A percentile compares a stretch with the other conserved stretches of the same genome.
These are phyloP conservation scores for Camponotus fellah DNA, from an alignment of 2,888 invertebrate genomes.

Conservation along the genomic window DNA sequence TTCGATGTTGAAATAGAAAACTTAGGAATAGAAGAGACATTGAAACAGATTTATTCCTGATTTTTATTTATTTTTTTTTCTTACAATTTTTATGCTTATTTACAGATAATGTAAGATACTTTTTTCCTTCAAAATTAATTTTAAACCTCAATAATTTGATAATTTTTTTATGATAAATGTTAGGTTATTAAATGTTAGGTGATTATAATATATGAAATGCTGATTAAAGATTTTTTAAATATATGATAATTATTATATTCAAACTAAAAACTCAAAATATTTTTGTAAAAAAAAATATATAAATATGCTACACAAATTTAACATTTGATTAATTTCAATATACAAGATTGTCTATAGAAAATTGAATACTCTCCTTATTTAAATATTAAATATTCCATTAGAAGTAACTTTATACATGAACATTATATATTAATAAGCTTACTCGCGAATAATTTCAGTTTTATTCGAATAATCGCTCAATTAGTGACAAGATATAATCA, in stretches of 20 bases:
- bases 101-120: neutral
- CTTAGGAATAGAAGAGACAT: neutral
- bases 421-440: conserved; percentile 22
- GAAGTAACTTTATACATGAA: neutral
- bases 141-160: neutral
- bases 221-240: neutral
- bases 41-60: neutral
- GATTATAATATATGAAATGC: no score
- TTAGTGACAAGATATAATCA: conserved; percentile 10
- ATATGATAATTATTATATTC: neutral
- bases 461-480: neutral
- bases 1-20: neutral
- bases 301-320: neutral
- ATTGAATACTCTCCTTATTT: neutral
- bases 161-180: neutral
- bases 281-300: neutral
- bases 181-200: no score
- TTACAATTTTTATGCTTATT: neutral
- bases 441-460: neutral
- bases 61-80: neutral
- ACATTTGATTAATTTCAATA: neutral
- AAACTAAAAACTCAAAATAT: neutral
- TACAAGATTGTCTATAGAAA: neutral
- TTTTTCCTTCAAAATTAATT: neutral
- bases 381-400: neutral